Evolutionary conservation across 2,888 invertebrate genomes (phyloP).

Genomic region (Phasia obesa): DNA sequence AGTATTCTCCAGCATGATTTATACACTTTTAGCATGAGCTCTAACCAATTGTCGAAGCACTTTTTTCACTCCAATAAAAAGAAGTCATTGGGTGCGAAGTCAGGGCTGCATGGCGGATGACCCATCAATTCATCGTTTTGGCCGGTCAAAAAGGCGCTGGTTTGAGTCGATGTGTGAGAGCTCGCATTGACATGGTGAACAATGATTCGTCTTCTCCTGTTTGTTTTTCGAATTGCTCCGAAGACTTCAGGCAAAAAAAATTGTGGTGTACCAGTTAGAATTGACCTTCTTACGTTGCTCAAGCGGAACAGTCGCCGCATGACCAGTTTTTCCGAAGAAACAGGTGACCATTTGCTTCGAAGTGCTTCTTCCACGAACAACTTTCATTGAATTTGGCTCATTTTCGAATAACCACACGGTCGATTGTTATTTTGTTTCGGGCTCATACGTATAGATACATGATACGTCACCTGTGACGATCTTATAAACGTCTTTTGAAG

Average conservation of each 20-base stretch:
- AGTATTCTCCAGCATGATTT: too few species aligned
- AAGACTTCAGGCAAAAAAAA: neutral
- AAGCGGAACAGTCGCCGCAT: neutral
- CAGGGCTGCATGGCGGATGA: too few species aligned
- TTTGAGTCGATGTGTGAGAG: too few species aligned
- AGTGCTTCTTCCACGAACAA: neutral
- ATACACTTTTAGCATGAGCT: too few species aligned
- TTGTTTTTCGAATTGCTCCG: too few species aligned
- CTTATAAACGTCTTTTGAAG: neutral
- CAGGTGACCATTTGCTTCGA: neutral
- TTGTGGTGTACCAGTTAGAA: neutral
- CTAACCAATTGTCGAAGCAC: too few species aligned
- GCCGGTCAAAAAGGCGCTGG: too few species aligned
- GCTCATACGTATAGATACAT: neutral
- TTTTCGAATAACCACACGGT: neutral
- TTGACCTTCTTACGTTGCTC: neutral
- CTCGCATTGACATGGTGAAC: too few species aligned
- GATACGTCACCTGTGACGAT: neutral
- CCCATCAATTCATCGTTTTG: too few species aligned
- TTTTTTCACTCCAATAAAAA: too few species aligned
- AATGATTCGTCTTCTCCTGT: too few species aligned
- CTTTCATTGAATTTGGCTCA: neutral
- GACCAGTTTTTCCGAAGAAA: neutral
- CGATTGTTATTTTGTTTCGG: neutral
- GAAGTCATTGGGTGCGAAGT: too few species aligned